These are phyloP conservation scores for Auanema sp. DNA, from an alignment of 2,888 invertebrate species.

Conservation along the genomic window DNA sequence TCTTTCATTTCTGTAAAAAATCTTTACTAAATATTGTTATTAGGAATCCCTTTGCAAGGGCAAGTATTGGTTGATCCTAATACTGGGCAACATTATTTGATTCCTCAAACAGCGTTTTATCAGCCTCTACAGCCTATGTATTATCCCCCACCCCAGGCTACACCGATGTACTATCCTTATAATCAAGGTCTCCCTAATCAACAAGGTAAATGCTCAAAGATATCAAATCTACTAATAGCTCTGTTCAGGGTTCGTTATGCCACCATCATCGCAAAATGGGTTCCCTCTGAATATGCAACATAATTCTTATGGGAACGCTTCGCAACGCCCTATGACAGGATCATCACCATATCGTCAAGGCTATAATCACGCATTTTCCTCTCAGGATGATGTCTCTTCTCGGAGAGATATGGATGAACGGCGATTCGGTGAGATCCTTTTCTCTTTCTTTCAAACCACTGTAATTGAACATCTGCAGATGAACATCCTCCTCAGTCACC, in stretches of 20 bases:
- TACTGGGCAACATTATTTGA: slow-evolving; percentile 46
- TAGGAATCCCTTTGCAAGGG: slow-evolving; percentile 41
- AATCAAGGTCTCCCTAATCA: slow-evolving; percentile 9
- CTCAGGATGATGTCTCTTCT: slow-evolving; percentile 13
- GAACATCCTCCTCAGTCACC: slow-evolving; percentile 21
- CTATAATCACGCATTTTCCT: slow-evolving; percentile 6
- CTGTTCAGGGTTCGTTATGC: slow-evolving; percentile 16
- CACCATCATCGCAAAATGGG: slow-evolving; percentile 9
- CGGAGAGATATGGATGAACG: slow-evolving; percentile 10
- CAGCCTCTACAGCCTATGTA: slow-evolving; percentile 39
- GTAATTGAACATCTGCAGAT: slow-evolving; percentile 4
- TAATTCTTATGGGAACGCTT: slow-evolving; percentile 8
- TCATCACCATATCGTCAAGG: slow-evolving; percentile 13
- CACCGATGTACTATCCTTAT: slow-evolving; percentile 34
- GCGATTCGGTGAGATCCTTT: neutral
- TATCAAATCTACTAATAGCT: too few species aligned
- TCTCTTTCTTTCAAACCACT: neutral
- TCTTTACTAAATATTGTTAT: neutral
- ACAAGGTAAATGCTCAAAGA: too few species aligned
- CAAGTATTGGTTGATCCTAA: slow-evolving; percentile 42
- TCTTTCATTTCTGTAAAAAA: neutral
- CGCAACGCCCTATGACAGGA: slow-evolving; percentile 8
- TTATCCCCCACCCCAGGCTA: slow-evolving; percentile 36
- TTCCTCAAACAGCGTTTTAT: slow-evolving; percentile 40
- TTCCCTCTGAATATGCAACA: slow-evolving; percentile 16